A percentile compares a stretch with the other conserved stretches of the same genome.
Evolutionary conservation across 2,797 vertebrate genomes (phyloP).

Genomic region (Anguilla pacifica): DNA sequence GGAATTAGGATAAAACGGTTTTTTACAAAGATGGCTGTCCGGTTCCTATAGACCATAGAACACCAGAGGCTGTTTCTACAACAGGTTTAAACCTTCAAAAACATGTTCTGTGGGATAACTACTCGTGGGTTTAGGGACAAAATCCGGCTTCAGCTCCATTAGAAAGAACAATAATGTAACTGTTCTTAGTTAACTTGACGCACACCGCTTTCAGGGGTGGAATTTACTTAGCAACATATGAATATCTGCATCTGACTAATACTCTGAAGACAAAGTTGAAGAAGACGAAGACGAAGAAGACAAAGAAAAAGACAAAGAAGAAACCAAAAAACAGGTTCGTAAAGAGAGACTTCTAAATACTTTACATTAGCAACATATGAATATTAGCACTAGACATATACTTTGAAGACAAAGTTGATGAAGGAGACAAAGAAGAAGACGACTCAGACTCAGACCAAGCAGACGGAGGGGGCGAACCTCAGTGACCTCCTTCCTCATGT

Average conservation of each 20-base stretch:
- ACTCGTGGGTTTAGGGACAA: not conserved
- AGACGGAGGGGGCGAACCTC: constrained; percentile 71
- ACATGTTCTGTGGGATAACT: not conserved
- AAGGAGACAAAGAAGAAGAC: not conserved
- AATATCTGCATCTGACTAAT: too few species aligned
- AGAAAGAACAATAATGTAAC: not conserved
- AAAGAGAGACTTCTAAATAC: not conserved
- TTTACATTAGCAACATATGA: too few species aligned
- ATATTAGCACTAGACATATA: too few species aligned
- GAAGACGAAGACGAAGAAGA: too few species aligned
- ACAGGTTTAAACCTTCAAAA: not conserved
- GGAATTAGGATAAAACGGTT: not conserved
- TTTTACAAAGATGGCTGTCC: not conserved
- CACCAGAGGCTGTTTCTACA: not conserved
- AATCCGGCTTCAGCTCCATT: not conserved
- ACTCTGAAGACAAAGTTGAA: too few species aligned
- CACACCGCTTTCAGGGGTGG: not conserved
- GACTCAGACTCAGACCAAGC: not conserved
- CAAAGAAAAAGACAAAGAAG: too few species aligned
- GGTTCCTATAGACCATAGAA: not conserved
- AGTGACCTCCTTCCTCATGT: constrained; percentile 92
- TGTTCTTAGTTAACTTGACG: not conserved
- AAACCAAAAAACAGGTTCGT: too few species aligned
- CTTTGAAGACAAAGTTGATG: not conserved
- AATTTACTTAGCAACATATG: not conserved